These are phyloP conservation scores for Diplazon laetatorius DNA, from an alignment of 2,888 invertebrate species.

Conservation along the genomic window DNA sequence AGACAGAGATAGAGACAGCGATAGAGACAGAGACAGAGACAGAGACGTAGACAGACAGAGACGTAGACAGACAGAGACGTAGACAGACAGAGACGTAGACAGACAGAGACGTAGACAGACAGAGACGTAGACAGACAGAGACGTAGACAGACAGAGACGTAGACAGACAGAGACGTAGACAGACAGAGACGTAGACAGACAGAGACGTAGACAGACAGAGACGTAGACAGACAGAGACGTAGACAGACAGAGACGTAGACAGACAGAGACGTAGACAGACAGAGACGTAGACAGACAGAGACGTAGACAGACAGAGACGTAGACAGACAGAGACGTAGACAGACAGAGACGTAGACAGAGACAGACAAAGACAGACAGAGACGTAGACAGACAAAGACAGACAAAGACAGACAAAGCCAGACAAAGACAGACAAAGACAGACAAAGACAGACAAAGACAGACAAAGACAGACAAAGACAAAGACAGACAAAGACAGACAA, in stretches of 20 bases:
- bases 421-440: background rate
- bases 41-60: background rate
- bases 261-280: too few relatives aligned
- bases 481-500: background rate
- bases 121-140: background rate
- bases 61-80: too few relatives aligned
- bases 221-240: background rate
- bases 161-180: too few relatives aligned
- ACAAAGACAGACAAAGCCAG: too few relatives aligned
- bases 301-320: background rate
- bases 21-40: background rate
- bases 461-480: background rate
- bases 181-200: background rate
- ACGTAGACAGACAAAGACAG: background rate
- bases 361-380: too few relatives aligned
- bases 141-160: background rate
- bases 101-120: background rate
- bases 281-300: background rate
- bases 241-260: background rate
- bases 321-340: background rate
- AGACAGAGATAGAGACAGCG: background rate
- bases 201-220: background rate
- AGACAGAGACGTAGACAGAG: too few relatives aligned
- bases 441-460: too few relatives aligned
- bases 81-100: background rate